Evolutionary conservation across 2,113 vertebrate genomes (phyloP).

Genomic region (Odontophorus gujanensis): DNA sequence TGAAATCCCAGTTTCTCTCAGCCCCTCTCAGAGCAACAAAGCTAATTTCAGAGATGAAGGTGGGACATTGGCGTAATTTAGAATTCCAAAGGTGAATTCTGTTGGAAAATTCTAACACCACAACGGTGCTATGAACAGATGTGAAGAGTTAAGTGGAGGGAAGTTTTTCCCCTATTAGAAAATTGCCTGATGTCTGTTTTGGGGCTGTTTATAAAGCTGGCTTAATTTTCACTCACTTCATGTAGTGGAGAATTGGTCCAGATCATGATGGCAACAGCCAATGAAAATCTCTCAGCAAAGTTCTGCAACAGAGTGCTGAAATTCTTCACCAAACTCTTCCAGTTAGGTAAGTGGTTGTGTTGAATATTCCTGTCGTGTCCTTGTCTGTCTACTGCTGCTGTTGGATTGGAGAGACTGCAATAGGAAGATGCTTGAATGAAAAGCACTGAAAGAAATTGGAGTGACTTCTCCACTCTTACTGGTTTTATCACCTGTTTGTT

Average conservation of each 20-base stretch:
- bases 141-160: neutral
- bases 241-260: constrained; percentile 94
- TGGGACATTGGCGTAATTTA: neutral
- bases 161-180: neutral
- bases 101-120: neutral
- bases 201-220: neutral
- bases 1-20: neutral
- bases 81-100: neutral
- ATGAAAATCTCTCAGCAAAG: constrained; percentile 95
- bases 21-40: neutral
- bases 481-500: neutral
- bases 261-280: constrained; percentile 99
- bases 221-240: neutral
- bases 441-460: constrained; percentile 15
- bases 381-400: neutral
- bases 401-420: neutral
- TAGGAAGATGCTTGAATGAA: neutral
- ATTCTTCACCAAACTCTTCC: constrained; percentile 99
- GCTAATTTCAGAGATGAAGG: neutral
- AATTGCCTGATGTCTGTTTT: neutral
- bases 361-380: constrained; percentile 27
- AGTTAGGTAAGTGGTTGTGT: constrained; percentile 89
- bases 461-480: neutral
- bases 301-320: constrained; percentile 98
- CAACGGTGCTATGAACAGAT: neutral